Evolutionary conservation across 2,113 vertebrate genomes (phyloP).

Genomic region (Macrotis lagotis): DNA sequence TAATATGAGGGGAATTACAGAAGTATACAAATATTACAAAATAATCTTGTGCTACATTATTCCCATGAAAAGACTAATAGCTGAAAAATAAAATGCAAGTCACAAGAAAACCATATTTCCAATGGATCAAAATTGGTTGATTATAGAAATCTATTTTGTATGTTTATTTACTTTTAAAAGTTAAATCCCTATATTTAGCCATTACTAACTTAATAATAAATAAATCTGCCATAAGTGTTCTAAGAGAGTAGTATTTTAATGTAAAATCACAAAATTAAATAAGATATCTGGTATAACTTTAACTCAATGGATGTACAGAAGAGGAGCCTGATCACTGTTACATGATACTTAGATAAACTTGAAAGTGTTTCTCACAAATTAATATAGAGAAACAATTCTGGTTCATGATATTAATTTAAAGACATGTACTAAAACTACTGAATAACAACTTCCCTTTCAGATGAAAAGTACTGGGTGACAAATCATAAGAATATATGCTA

Average conservation of each 20-base stretch:
- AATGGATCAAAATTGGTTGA: background rate
- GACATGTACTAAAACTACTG: background rate
- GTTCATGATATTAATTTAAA: background rate
- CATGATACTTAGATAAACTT: background rate
- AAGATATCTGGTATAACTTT: background rate
- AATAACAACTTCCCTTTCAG: background rate
- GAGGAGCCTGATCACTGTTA: background rate
- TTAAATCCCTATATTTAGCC: background rate
- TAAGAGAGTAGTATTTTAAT: background rate
- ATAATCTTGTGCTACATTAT: background rate
- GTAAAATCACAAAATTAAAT: background rate
- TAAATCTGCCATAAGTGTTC: background rate
- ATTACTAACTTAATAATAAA: background rate
- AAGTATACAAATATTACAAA: background rate
- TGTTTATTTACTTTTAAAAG: background rate
- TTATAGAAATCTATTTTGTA: background rate
- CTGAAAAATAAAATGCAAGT: background rate
- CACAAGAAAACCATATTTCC: background rate
- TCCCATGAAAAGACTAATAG: background rate
- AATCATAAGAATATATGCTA: background rate
- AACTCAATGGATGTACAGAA: background rate
- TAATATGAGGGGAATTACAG: background rate
- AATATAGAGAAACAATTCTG: background rate
- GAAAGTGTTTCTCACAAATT: background rate
- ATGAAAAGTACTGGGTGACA: background rate